Percentiles rank a stretch among this genome's conserved stretches.
phyloP scores from a whole-genome alignment of 2,888 invertebrate species.

The Smittia sp. region DNA sequence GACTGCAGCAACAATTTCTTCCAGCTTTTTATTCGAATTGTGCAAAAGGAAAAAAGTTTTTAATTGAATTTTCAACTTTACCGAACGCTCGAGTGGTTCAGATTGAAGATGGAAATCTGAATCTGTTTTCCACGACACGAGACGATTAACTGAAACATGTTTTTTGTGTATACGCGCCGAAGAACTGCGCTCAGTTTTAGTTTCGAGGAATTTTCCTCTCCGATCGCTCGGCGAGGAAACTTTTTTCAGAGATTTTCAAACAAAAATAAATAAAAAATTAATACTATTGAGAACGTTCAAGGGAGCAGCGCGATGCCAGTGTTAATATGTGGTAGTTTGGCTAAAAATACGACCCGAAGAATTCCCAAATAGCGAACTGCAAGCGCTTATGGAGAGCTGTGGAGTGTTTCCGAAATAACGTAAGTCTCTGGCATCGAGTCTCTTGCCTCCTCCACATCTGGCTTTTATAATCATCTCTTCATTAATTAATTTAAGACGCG shows the following conservation, averaged over 20 bases:
- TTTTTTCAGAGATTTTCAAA: slow-evolving; percentile 22
- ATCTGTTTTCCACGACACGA: slow-evolving; percentile 38
- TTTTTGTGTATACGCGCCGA: slow-evolving; percentile 27
- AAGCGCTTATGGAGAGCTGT: slow-evolving; percentile 16
- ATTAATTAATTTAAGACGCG: slow-evolving; percentile 38
- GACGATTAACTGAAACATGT: slow-evolving; percentile 40
- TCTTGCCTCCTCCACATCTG: slow-evolving; percentile 20
- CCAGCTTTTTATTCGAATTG: background rate
- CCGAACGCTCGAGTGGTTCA: background rate
- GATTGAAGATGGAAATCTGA: slow-evolving; percentile 22
- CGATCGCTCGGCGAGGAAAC: background rate
- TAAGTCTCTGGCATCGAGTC: slow-evolving; percentile 1
- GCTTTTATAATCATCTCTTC: slow-evolving; percentile 39
- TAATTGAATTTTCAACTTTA: slow-evolving; percentile 15
- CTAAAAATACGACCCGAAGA: slow-evolving; percentile 5
- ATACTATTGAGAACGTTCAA: slow-evolving; percentile 5
- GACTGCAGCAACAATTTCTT: background rate
- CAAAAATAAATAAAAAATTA: slow-evolving; percentile 27
- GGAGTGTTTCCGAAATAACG: slow-evolving; percentile 27
- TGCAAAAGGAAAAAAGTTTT: slow-evolving; percentile 2
- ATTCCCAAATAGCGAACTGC: slow-evolving; percentile 18
- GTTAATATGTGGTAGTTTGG: slow-evolving; percentile 6
- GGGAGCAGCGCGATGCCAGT: background rate
- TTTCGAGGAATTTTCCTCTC: slow-evolving; percentile 33
- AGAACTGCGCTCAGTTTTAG: slow-evolving; percentile 10